phyloP scores from a whole-genome alignment of 2,888 invertebrate genomes.

The Athrips mouffetella region DNA sequence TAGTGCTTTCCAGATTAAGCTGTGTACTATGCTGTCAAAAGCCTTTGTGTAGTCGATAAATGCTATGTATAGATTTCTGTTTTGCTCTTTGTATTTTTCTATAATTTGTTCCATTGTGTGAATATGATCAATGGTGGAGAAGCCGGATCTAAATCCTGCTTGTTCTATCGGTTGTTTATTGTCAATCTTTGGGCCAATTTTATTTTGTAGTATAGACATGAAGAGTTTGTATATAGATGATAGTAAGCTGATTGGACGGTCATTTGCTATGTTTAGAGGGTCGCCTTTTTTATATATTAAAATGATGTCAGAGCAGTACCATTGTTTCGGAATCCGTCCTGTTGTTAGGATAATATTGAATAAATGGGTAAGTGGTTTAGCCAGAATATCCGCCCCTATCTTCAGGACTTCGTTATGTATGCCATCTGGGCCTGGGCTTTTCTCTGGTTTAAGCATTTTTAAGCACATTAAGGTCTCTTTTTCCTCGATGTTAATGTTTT shows the following conservation, averaged over 20 bases:
- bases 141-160: constrained; percentile 1
- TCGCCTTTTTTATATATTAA: constrained; percentile 6
- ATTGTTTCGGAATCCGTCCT: neutral
- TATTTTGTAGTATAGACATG: neutral
- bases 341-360: neutral
- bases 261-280: neutral
- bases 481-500: neutral
- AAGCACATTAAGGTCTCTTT: neutral
- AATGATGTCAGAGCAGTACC: neutral
- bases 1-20: constrained; percentile 9
- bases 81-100: constrained; percentile 2
- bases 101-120: constrained; percentile 2
- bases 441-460: neutral
- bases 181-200: neutral
- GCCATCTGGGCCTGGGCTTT: constrained; percentile 1
- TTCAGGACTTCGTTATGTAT: constrained; percentile 9
- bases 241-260: constrained; percentile 3
- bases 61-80: neutral
- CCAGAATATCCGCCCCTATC: neutral
- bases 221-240: no score
- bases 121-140: constrained; percentile 5
- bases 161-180: constrained; percentile 5
- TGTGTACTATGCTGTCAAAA: constrained; percentile 12
- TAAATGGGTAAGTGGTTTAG: neutral
- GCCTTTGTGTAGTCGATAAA: constrained; percentile 16